These are phyloP conservation scores for Adelges cooleyi DNA, from an alignment of 1,140 invertebrate species.

Conservation along the genomic window DNA sequence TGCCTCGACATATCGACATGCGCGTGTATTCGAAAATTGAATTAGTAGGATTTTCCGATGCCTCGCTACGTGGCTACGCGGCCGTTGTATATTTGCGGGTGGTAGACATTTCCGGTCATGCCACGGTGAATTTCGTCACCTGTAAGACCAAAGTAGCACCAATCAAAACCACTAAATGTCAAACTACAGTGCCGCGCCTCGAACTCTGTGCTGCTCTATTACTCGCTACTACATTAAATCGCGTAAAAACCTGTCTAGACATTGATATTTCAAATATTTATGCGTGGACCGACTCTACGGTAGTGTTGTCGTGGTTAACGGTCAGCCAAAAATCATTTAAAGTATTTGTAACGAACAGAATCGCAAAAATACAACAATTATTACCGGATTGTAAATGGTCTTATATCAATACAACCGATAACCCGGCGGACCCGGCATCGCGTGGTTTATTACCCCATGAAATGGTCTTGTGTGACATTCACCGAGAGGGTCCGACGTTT, in stretches of 20 bases:
- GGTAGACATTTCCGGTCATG: slow-evolving; percentile 22
- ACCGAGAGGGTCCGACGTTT: slow-evolving; percentile 32
- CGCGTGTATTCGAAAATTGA: background rate
- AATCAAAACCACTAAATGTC: no score
- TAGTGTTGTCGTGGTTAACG: slow-evolving; percentile 36
- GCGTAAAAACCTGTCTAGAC: no score
- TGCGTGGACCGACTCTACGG: slow-evolving; percentile 37
- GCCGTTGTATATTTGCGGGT: slow-evolving; percentile 36
- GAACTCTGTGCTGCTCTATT: slow-evolving; percentile 41
- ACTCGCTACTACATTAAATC: slow-evolving; percentile 31
- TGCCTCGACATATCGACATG: no score
- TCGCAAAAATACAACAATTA: slow-evolving; percentile 36
- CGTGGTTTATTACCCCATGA: slow-evolving; percentile 32
- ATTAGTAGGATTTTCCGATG: slow-evolving; percentile 36
- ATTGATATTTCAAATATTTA: no score
- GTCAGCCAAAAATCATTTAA: slow-evolving; percentile 28
- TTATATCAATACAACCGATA: slow-evolving; percentile 34
- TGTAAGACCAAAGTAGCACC: slow-evolving; percentile 32
- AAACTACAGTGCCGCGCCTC: slow-evolving; percentile 39
- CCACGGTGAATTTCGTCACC: slow-evolving; percentile 19
- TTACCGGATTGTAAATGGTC: slow-evolving; percentile 32
- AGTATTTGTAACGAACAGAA: slow-evolving; percentile 37
- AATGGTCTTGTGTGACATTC: slow-evolving; percentile 27
- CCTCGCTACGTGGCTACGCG: slow-evolving; percentile 36
- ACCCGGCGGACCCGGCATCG: slow-evolving; percentile 36